Conservation (phyloP, 2,797 vertebrate genomes). For the Macropodus opercularis region DNA sequence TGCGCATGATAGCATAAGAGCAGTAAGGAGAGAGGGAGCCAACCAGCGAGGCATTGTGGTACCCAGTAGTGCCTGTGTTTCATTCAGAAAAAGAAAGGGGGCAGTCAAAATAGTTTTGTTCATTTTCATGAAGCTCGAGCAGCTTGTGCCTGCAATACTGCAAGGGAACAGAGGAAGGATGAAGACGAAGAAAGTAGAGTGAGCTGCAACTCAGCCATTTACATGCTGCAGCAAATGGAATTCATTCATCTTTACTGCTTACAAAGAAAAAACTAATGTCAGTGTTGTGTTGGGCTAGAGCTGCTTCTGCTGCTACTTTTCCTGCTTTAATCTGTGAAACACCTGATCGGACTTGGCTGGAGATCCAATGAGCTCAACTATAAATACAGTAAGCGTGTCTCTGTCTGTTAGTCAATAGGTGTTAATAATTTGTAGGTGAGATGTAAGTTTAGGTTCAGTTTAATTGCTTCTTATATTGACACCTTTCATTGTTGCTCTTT, state of each 20-base stretch:
- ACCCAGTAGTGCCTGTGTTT: slow-evolving; percentile 67
- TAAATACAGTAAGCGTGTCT: slow-evolving; percentile 70
- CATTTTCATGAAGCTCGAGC: slow-evolving; percentile 52
- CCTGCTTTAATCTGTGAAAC: slow-evolving; percentile 50
- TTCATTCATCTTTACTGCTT: slow-evolving; percentile 47
- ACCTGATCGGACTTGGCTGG: slow-evolving; percentile 59
- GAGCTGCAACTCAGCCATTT: slow-evolving; percentile 47
- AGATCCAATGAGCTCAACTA: slow-evolving; percentile 58
- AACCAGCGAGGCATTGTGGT: slow-evolving; percentile 54
- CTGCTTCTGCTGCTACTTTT: slow-evolving; percentile 28
- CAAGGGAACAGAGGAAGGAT: slow-evolving; percentile 33
- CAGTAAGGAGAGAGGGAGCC: slow-evolving; percentile 55
- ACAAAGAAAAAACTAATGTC: slow-evolving; percentile 50
- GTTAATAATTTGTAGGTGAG: slow-evolving; percentile 37
- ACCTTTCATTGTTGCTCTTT: slow-evolving; percentile 33
- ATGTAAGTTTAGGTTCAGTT: slow-evolving; percentile 19
- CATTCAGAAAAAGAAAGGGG: slow-evolving; percentile 83
- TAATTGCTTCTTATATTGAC: slow-evolving; percentile 22
- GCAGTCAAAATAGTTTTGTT: slow-evolving; percentile 60
- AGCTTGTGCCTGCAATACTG: slow-evolving; percentile 15
- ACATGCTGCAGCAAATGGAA: slow-evolving; percentile 53
- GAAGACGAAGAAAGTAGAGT: slow-evolving; percentile 57
- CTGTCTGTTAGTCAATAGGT: slow-evolving; percentile 31
- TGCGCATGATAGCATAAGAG: slow-evolving; percentile 73
- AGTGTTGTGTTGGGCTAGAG: slow-evolving; percentile 36